phyloP scores from a whole-genome alignment of 2,113 vertebrate genomes.

The Clarias gariepinus region DNA sequence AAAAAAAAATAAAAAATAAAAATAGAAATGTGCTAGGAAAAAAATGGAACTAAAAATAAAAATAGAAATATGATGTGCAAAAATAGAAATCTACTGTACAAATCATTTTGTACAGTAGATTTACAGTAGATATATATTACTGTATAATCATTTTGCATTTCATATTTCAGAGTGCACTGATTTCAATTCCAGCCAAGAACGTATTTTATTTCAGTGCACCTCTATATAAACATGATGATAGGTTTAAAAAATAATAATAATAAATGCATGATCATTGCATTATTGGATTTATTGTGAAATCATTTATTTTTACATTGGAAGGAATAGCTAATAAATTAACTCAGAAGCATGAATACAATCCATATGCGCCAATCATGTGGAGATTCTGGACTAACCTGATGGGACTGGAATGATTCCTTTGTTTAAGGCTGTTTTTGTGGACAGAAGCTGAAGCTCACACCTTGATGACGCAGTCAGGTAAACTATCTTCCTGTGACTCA shows the following conservation, averaged over 20 bases:
- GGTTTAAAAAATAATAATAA: too few relatives aligned
- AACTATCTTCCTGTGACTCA: not conserved
- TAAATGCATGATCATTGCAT: too few relatives aligned
- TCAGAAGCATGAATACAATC: not conserved
- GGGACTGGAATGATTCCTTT: too few relatives aligned
- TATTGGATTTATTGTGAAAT: too few relatives aligned
- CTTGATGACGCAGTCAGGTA: not conserved
- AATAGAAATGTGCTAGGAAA: too few relatives aligned
- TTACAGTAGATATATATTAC: too few relatives aligned
- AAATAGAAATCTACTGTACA: too few relatives aligned
- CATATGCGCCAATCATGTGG: not conserved
- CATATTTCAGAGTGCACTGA: not conserved
- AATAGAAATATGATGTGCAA: too few relatives aligned
- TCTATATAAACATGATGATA: not conserved
- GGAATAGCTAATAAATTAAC: not conserved
- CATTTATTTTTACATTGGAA: not conserved
- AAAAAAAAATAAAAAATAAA: too few relatives aligned
- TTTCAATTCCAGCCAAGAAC: not conserved
- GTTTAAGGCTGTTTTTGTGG: not conserved
- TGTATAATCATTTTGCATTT: not conserved
- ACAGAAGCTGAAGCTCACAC: not conserved
- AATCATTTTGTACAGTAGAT: too few relatives aligned
- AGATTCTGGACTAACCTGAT: not conserved
- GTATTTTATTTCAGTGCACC: not conserved
- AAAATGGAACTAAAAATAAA: too few relatives aligned